These are phyloP conservation scores for Lepidonotus clava DNA, from an alignment of 2,888 invertebrate genomes.

Conservation along the genomic window DNA sequence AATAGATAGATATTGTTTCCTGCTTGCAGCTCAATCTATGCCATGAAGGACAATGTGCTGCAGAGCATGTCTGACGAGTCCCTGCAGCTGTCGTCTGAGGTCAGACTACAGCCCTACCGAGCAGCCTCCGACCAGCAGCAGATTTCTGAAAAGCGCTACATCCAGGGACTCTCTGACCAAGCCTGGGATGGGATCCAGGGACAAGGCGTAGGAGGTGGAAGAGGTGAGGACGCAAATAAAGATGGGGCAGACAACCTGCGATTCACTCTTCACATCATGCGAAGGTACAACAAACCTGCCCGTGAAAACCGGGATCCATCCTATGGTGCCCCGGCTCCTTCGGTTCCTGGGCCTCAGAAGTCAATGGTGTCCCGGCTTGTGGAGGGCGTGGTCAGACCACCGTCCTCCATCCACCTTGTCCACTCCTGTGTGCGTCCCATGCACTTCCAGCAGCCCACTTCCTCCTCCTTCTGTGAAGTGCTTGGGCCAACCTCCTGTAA, in stretches of 20 bases:
- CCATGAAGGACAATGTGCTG: background rate
- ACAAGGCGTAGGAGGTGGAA: background rate
- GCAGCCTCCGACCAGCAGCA: background rate
- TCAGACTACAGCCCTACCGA: background rate
- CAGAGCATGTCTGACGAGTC: background rate
- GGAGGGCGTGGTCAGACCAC: background rate
- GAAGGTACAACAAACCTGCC: constrained; percentile 11
- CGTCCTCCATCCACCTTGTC: background rate
- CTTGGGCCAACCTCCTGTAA: background rate
- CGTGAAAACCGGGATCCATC: background rate
- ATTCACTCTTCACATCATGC: constrained; percentile 31
- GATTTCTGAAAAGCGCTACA: background rate
- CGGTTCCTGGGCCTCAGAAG: background rate
- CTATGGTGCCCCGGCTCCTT: background rate
- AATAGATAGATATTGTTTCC: background rate
- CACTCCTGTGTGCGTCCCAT: background rate
- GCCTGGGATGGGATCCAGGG: no score
- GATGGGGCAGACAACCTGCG: background rate
- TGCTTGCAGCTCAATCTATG: background rate
- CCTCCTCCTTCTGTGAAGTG: constrained; percentile 23
- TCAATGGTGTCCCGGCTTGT: constrained; percentile 10
- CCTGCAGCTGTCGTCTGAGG: background rate
- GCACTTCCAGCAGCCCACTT: constrained; percentile 22
- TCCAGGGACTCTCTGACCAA: background rate
- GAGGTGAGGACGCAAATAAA: background rate